Evolutionary conservation across 2,888 invertebrate species (phyloP).

Genomic region (Beris morrisii): DNA sequence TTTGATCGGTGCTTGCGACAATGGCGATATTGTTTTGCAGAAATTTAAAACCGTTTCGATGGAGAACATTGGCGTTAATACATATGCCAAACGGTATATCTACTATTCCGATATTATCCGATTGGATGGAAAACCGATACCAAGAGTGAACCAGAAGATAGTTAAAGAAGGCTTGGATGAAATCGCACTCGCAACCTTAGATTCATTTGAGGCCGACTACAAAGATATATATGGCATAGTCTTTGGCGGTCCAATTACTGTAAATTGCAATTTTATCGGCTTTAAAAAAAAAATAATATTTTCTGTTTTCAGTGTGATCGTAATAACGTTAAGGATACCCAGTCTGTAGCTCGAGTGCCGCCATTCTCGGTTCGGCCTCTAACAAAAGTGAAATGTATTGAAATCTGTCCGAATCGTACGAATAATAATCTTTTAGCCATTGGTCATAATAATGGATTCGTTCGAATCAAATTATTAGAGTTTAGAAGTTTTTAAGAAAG

Average conservation of each 20-base stretch:
- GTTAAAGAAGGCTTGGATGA: neutral
- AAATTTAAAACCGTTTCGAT: constrained; percentile 37
- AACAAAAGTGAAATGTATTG: constrained; percentile 18
- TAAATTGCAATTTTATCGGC: constrained; percentile 31
- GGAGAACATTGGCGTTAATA: constrained; percentile 29
- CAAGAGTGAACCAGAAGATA: neutral
- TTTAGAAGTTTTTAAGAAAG: neutral
- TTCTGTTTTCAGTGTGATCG: constrained; percentile 16
- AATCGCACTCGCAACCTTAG: constrained; percentile 13
- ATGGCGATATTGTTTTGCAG: constrained; percentile 48
- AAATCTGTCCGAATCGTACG: constrained; percentile 1
- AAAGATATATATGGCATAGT: constrained; percentile 48
- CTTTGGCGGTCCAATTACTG: constrained; percentile 43
- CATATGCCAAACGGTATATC: constrained; percentile 37
- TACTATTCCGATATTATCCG: constrained; percentile 44
- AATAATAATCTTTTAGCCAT: constrained; percentile 1
- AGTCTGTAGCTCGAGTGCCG: neutral
- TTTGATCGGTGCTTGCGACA: constrained; percentile 43
- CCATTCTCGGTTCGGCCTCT: constrained; percentile 9
- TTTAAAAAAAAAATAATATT: neutral
- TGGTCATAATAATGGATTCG: constrained; percentile 20
- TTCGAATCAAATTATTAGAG: constrained; percentile 7
- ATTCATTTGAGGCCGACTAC: constrained; percentile 42
- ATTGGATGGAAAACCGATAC: constrained; percentile 39
- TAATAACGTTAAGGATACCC: neutral